Evolutionary conservation across 2,113 vertebrate species (phyloP), one percentile per base, ranked within the genome.

Genomic region (Hystrix brachyura): DNA sequence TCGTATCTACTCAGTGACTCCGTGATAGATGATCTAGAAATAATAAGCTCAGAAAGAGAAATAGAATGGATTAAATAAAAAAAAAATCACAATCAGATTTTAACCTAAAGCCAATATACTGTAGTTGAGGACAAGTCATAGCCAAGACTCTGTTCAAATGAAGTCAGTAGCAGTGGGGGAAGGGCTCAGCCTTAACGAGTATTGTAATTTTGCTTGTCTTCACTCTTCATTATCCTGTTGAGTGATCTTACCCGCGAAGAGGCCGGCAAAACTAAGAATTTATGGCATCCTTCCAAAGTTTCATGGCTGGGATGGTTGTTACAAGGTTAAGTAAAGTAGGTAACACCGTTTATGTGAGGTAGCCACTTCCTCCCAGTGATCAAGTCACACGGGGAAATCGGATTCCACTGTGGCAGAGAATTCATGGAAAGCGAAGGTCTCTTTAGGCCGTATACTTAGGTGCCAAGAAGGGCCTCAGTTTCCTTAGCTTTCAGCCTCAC

Each of bases 41-140:
- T 71, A 90, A 85, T 32, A 65, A 65, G 29, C 51, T 90, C 78
- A 79, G 6, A 34, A 84, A 88, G 38, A 92, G 13, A 43, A 65
- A 13, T 27, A 91, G 86, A 74, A 34, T 72, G 48, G 51, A 81
- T 91, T 91, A 81, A 81, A 76, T 59, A 94, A 78, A 96, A 91
- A 91, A 15, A 51, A 65, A 65, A 65, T 65, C 74, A 72, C 64
- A 38, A 59, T 64, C 4, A 32, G 29, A 67, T 91, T 87, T 87
- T 96, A 43, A 55, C 91, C 57, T 67, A 87, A 87, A 91, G 18
- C 17, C 82, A 89, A 85, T 64, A 79, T 27, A 71, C 29, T 82
- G 65, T 59, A 91, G 55, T 43, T 67, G 29, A 90, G 55, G 55
- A 80, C 43, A 85, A 94, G 86, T 81, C 34, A 72, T 43, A 87